Percentiles rank a stretch among this genome's conserved stretches.
phyloP scores from a whole-genome alignment of 2,113 vertebrate species.

The Fulica atra region DNA sequence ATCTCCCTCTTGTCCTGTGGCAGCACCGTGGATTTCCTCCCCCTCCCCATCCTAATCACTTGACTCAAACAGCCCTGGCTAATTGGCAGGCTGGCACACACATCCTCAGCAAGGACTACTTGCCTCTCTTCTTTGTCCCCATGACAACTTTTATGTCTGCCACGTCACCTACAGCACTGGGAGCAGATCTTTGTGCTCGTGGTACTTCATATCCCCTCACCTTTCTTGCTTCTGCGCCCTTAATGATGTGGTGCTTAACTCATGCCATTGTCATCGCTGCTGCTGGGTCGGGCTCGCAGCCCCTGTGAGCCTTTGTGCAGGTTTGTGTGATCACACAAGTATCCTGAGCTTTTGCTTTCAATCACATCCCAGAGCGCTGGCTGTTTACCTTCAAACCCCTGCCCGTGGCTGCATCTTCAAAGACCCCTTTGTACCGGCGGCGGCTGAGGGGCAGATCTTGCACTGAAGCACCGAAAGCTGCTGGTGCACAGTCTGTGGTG shows the following conservation, averaged over 20 bases:
- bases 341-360: not conserved
- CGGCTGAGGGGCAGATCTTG: fast-evolving
- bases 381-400: not conserved
- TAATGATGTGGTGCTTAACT: not conserved
- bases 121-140: slow-evolving; percentile 16
- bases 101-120: not conserved
- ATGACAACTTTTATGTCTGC: slow-evolving; percentile 48
- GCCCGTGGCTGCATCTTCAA: fast-evolving
- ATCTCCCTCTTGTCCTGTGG: fast-evolving
- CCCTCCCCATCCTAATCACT: not conserved
- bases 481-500: fast-evolving
- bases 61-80: not conserved
- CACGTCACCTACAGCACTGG: not conserved
- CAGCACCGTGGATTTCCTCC: not conserved
- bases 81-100: not conserved
- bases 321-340: not conserved
- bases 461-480: not conserved
- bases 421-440: not conserved
- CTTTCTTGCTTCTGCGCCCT: not conserved
- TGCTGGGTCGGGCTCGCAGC: not conserved
- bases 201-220: not conserved
- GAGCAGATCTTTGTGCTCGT: not conserved
- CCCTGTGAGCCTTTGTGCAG: not conserved
- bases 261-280: not conserved
- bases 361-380: not conserved